Base-by-base conservation (phyloP, 1,140 invertebrate species). In the Notospermus geniculatus region DNA sequence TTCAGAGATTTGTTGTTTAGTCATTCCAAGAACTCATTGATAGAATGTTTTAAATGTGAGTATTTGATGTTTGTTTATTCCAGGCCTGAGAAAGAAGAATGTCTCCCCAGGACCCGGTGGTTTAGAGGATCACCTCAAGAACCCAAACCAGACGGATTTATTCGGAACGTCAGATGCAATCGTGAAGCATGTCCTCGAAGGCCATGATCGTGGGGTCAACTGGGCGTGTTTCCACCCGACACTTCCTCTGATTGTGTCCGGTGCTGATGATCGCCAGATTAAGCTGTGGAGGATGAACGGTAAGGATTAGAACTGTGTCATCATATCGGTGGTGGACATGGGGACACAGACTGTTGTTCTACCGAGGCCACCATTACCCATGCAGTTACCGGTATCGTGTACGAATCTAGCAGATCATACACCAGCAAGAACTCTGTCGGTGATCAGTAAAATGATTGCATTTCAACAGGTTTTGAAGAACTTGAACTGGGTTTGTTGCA, bases 271-370 rank as follows among this genome's bases (percentile, higher is more conserved):
- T 83, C 84, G 96, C 25, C 91, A 96, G 74, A 90, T 99, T 11
- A 99, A 99, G 80, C 83, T 99, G 60, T 99, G 97, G 97, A 85
- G 97, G 65, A 98, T 98, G 93, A 99, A 98, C 80, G 97, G 98
- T 81, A 88, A 90, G 30, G 50, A 0, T 30, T 25, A 1, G n/a
- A 43, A 55, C 0, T 59, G 9, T 57, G n/a, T 64, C n/a, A n/a
- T n/a, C n/a, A n/a, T n/a, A n/a, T n/a, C n/a, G n/a, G n/a, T n/a
- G n/a, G n/a, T n/a, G n/a, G n/a, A n/a, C n/a, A n/a, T n/a, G n/a
- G n/a, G n/a, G n/a, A n/a, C n/a, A n/a, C n/a, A n/a, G n/a, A n/a
- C n/a, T n/a, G n/a, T n/a, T n/a, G n/a, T n/a, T n/a, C n/a, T n/a
- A n/a, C n/a, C n/a, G n/a, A n/a, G n/a, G n/a, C n/a, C n/a, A n/a